phyloP scores from a whole-genome alignment of 2,113 vertebrate genomes.

The Urocolius indicus region DNA sequence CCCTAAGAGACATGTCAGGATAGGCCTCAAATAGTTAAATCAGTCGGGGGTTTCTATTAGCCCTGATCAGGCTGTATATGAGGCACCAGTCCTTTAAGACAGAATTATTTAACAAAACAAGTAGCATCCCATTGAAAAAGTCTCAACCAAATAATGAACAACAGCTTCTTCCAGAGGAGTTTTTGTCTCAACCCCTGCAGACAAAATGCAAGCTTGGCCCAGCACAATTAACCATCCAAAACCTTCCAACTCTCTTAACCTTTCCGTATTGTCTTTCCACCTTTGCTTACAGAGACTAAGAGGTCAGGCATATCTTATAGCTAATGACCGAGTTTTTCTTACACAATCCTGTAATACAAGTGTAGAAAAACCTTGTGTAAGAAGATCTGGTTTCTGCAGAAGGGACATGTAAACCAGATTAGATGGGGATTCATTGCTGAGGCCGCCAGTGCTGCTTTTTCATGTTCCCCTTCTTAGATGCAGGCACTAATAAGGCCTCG shows the following conservation, averaged over 20 bases:
- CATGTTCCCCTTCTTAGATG: background rate
- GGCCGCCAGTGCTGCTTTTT: background rate
- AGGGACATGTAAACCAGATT: background rate
- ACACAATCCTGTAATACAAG: background rate
- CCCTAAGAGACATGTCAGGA: background rate
- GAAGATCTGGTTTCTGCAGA: background rate
- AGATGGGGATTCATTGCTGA: background rate
- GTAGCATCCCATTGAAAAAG: background rate
- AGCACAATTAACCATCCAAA: background rate
- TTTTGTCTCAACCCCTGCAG: background rate
- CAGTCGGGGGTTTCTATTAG: too few species aligned
- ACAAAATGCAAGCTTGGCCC: background rate
- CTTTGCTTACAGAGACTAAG: background rate
- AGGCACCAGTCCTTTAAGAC: too few species aligned
- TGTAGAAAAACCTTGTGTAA: background rate
- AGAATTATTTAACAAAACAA: background rate
- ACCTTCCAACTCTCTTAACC: background rate
- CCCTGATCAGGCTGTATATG: too few species aligned
- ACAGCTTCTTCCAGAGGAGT: background rate
- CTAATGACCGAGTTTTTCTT: accelerated
- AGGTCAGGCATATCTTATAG: accelerated
- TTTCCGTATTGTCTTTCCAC: background rate
- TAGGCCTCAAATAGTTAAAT: background rate
- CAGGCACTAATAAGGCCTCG: background rate
- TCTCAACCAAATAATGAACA: background rate